A percentile compares a stretch with the other conserved stretches of the same genome.
Conservation (phyloP, 2,113 vertebrate genomes). For the Corythornis cristatus region DNA sequence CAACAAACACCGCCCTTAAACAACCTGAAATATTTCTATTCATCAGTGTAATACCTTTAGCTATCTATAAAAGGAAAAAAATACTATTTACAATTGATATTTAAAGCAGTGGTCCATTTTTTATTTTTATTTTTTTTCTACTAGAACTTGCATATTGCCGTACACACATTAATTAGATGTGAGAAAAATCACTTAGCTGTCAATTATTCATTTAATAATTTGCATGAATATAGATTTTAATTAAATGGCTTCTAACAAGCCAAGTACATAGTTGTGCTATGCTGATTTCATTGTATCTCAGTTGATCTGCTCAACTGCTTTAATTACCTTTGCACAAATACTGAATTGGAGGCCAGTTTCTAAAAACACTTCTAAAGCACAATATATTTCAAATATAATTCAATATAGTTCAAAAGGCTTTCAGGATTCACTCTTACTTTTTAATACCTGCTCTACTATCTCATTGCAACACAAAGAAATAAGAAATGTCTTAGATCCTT, state of each 20-base stretch:
- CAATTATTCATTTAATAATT: slow-evolving; percentile 4
- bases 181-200: not conserved
- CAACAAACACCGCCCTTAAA: not conserved
- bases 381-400: not conserved
- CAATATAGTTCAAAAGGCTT: not conserved
- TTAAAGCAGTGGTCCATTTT: not conserved
- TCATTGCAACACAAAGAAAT: not conserved
- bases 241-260: not conserved
- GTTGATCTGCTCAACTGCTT: not conserved
- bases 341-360: not conserved
- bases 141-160: not conserved
- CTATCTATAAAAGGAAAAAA: not conserved
- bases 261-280: not conserved
- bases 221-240: slow-evolving; percentile 6
- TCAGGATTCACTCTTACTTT: not conserved
- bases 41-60: not conserved
- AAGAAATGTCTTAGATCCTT: not conserved
- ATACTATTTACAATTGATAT: not conserved
- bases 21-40: not conserved
- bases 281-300: not conserved
- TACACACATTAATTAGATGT: not conserved
- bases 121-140: not conserved
- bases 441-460: not conserved
- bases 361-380: not conserved
- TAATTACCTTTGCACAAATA: not conserved